Evolutionary conservation across 2,797 vertebrate genomes (phyloP).

Genomic region (Morelia viridis): DNA sequence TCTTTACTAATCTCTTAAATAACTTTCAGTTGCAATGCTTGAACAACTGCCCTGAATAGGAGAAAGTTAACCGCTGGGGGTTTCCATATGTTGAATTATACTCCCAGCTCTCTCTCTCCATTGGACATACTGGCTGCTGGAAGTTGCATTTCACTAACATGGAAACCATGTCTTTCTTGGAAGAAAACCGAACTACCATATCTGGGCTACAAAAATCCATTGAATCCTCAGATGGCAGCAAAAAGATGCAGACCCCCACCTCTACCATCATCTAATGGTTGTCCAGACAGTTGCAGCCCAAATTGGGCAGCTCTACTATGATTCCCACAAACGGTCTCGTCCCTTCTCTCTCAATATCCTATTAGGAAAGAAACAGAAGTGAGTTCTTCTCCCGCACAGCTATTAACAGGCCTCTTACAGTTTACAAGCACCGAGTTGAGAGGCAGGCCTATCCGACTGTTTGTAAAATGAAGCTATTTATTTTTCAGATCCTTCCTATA

Average conservation of each 20-base stretch:
- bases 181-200: neutral
- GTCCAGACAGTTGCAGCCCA: neutral
- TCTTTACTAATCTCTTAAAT: neutral
- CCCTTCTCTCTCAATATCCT: neutral
- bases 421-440: neutral
- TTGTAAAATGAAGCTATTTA: neutral
- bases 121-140: neutral
- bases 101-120: neutral
- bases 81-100: neutral
- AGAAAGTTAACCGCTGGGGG: neutral
- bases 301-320: neutral
- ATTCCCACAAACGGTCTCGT: neutral
- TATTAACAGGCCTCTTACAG: neutral
- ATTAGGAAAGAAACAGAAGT: too few species aligned
- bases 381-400: neutral
- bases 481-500: neutral
- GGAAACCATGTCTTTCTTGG: neutral
- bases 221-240: neutral
- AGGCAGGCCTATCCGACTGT: neutral
- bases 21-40: neutral
- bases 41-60: neutral
- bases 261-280: neutral
- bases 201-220: neutral
- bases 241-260: neutral
- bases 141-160: neutral